Conservation (phyloP, 1,140 invertebrate genomes). For the Ctenoplectra terminalis region DNA sequence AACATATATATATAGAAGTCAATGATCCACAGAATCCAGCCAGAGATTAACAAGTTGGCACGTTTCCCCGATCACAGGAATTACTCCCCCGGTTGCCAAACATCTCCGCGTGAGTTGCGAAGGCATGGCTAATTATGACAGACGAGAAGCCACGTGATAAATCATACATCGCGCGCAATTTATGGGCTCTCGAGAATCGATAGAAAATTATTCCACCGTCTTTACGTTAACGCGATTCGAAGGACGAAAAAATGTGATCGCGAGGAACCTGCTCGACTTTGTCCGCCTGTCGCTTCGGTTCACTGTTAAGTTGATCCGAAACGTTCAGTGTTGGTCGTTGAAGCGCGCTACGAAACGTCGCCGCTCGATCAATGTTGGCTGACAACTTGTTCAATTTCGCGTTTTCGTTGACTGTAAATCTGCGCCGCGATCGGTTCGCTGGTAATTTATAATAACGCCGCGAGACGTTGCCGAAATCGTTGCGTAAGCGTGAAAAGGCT, state of each 20-base stretch:
- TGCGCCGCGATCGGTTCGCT: neutral
- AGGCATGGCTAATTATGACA: constrained; percentile 38
- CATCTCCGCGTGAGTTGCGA: neutral
- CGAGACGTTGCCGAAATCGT: neutral
- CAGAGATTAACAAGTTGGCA: constrained; percentile 10
- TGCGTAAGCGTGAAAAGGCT: constrained; percentile 7
- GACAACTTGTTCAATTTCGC: constrained; percentile 20
- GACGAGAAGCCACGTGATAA: constrained; percentile 8
- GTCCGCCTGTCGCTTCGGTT: constrained; percentile 31
- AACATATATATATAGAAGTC: neutral
- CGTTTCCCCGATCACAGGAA: constrained; percentile 15
- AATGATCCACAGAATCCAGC: neutral
- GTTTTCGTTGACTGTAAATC: neutral
- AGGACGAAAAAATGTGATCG: no score
- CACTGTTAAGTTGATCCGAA: neutral
- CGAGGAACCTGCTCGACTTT: no score
- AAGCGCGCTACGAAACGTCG: neutral
- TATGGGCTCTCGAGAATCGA: neutral
- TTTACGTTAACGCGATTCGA: neutral
- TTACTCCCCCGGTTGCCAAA: constrained; percentile 22
- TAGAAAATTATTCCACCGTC: neutral
- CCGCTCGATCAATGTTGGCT: neutral
- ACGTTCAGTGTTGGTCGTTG: neutral
- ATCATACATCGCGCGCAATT: neutral
- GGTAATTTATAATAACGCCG: constrained; percentile 3